Conservation (phyloP, 2,113 vertebrate genomes). For the Uria aalge region DNA sequence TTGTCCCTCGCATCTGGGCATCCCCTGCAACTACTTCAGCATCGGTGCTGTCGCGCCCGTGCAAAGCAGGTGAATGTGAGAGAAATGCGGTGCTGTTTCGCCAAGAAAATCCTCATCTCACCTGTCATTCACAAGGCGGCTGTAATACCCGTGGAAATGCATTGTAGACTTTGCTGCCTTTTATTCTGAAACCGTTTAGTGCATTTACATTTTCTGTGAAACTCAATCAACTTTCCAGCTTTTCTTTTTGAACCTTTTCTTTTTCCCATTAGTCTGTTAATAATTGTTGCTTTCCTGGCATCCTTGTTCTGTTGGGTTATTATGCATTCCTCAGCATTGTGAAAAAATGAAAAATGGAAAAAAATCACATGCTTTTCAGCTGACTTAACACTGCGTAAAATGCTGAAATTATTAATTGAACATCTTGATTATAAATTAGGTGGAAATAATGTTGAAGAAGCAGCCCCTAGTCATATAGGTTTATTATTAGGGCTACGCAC, state of each 20-base stretch:
- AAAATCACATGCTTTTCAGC: conserved; percentile 79
- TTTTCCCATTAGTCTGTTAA: conserved; percentile 73
- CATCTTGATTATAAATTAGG: conserved; percentile 85
- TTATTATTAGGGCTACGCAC: conserved; percentile 74
- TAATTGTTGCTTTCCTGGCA: conserved; percentile 71
- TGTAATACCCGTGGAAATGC: conserved; percentile 2
- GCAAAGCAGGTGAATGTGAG: not conserved
- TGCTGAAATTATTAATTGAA: conserved; percentile 83
- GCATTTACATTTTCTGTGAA: conserved; percentile 64
- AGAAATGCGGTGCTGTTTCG: fast-evolving
- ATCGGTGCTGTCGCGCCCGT: fast-evolving
- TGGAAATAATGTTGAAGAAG: conserved; percentile 84
- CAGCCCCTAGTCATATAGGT: conserved; percentile 75
- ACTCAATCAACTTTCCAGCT: conserved; percentile 62
- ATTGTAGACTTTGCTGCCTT: not conserved
- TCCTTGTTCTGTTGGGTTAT: conserved; percentile 69
- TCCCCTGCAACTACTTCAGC: fast-evolving
- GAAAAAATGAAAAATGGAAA: conserved; percentile 76
- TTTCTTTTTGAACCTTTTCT: conserved; percentile 63
- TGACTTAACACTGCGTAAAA: conserved; percentile 79
- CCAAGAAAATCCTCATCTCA: not conserved
- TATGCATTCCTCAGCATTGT: conserved; percentile 79
- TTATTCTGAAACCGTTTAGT: conserved; percentile 43
- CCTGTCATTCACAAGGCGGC: not conserved
- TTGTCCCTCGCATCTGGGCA: fast-evolving